These are phyloP conservation scores for Sebastes diaconus DNA, from an alignment of 2,797 vertebrate genomes.

Conservation along the genomic window DNA sequence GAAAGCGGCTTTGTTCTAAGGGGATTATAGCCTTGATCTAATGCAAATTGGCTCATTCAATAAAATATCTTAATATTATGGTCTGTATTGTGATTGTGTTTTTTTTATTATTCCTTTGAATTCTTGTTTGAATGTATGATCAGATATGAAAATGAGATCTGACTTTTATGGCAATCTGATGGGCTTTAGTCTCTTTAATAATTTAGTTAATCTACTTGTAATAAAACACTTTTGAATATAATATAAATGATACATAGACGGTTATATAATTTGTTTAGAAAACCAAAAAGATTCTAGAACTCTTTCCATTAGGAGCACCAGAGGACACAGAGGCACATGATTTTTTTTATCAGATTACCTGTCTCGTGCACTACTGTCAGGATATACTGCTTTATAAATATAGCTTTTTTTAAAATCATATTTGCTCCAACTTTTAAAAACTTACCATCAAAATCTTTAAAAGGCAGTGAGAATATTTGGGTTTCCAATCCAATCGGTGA, in stretches of 20 bases:
- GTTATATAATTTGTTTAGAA: background rate
- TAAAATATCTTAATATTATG: constrained; percentile 35
- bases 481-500: background rate
- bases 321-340: no score
- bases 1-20: background rate
- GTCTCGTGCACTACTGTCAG: no score
- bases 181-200: constrained; percentile 29
- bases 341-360: no score
- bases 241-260: background rate
- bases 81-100: constrained; percentile 5
- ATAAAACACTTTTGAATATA: constrained; percentile 27
- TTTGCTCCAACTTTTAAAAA: background rate
- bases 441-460: background rate
- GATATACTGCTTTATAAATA: no score
- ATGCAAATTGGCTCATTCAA: constrained; percentile 27
- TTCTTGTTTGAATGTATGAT: constrained; percentile 17
- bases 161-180: constrained; percentile 30
- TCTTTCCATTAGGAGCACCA: no score
- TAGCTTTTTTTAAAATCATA: no score
- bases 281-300: background rate
- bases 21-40: background rate
- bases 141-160: constrained; percentile 22
- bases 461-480: background rate
- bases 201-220: constrained; percentile 2
- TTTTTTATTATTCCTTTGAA: background rate